phyloP scores from a whole-genome alignment of 1,140 invertebrate species.

The Rhizoglyphus robini region DNA sequence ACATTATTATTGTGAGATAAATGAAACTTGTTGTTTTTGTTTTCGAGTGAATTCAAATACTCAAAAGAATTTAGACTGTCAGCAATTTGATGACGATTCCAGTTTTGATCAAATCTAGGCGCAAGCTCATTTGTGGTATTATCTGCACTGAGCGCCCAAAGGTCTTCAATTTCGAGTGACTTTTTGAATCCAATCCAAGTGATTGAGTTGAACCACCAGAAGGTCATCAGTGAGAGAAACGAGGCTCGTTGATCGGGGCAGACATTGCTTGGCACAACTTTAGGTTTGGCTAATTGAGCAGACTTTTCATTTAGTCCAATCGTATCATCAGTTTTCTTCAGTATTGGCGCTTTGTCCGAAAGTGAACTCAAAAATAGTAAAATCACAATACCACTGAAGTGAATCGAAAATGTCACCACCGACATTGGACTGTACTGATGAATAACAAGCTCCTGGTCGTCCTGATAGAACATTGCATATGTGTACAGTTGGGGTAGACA shows the following conservation, averaged over 20 bases:
- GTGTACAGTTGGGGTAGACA: no score
- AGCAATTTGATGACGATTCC: conserved; percentile 41
- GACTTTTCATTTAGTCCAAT: background rate
- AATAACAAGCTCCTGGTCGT: no score
- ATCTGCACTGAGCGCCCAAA: conserved; percentile 76
- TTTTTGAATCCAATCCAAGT: conserved; percentile 51
- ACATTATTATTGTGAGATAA: background rate
- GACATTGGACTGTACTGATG: no score
- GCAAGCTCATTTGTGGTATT: conserved; percentile 65
- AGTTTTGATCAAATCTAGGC: conserved; percentile 69
- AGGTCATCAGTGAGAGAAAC: conserved; percentile 71
- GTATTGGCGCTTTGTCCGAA: no score
- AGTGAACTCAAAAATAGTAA: no score
- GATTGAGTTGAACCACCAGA: conserved; percentile 72
- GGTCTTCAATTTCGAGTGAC: conserved; percentile 60
- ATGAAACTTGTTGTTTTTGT: background rate
- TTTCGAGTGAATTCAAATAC: background rate
- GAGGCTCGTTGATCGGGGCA: conserved; percentile 73
- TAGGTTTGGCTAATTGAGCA: background rate
- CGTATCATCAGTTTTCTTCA: no score
- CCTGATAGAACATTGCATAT: no score
- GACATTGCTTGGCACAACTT: no score
- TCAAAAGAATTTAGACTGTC: background rate
- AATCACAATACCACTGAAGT: no score
- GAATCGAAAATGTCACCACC: no score